Percentiles rank a stretch among this genome's conserved stretches.
phyloP scores from a whole-genome alignment of 64 coral and sea anemone genomes.

The Montipora capricornis region DNA sequence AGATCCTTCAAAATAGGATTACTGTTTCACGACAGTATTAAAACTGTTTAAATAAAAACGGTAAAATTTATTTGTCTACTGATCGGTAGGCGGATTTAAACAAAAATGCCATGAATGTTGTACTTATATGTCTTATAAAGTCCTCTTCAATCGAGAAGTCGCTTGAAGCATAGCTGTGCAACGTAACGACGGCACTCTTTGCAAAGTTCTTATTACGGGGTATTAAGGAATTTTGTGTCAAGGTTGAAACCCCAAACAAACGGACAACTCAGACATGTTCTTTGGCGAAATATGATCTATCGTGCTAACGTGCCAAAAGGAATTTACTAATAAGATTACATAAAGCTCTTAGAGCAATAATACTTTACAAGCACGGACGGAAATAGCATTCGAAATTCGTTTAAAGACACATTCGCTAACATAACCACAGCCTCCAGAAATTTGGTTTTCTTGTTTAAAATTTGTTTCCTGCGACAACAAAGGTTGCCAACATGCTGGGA shows the following conservation, averaged over 20 bases:
- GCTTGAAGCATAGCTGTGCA: neutral
- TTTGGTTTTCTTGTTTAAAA: neutral
- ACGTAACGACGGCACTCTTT: neutral
- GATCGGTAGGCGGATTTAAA: neutral
- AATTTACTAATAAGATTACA: neutral
- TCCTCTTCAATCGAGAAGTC: no score
- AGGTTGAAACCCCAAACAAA: no score
- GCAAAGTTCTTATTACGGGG: no score
- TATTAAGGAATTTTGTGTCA: no score
- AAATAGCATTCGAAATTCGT: neutral
- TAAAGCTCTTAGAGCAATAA: neutral
- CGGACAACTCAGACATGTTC: no score
- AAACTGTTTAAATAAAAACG: neutral
- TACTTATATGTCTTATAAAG: neutral
- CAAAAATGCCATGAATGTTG: slow-evolving; percentile 17
- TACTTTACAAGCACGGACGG: neutral
- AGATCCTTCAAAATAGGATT: neutral
- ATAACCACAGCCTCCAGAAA: neutral
- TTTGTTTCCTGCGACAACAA: no score
- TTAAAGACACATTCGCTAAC: neutral
- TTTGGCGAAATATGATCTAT: no score
- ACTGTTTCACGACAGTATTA: neutral
- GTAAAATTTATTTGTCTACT: neutral
- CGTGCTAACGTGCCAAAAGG: neutral
- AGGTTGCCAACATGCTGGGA: no score